A percentile compares a stretch with the other conserved stretches of the same genome.
These are phyloP conservation scores for Xanthostigma xanthostigma DNA, from an alignment of 2,888 invertebrate species.

Conservation along the genomic window DNA sequence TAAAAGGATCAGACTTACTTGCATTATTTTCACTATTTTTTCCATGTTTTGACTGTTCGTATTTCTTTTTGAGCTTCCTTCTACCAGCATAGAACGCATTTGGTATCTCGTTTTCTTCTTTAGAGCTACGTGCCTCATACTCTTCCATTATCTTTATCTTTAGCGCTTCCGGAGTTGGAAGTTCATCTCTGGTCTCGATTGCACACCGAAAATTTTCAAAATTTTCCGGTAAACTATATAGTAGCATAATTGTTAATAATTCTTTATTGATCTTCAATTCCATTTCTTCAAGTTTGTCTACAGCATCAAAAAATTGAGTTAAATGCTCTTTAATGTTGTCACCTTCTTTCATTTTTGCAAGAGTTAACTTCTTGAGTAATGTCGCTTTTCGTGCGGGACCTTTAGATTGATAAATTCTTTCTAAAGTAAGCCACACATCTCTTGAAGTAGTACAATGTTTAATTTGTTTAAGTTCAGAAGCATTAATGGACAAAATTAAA, in stretches of 20 bases:
- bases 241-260: too few species aligned
- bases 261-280: too few species aligned
- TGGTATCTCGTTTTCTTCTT: neutral
- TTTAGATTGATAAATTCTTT: neutral
- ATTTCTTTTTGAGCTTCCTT: neutral
- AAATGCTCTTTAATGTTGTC: too few species aligned
- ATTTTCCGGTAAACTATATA: slow-evolving; percentile 14
- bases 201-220: slow-evolving; percentile 20
- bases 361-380: neutral
- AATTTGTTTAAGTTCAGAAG: neutral
- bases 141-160: slow-evolving; percentile 16
- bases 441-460: neutral
- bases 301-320: too few species aligned
- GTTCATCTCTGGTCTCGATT: slow-evolving; percentile 18
- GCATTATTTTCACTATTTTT: too few species aligned
- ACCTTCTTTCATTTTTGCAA: too few species aligned
- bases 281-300: too few species aligned
- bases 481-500: neutral
- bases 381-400: neutral
- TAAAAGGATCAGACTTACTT: too few species aligned
- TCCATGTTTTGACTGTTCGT: too few species aligned
- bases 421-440: neutral
- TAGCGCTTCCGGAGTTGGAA: slow-evolving; percentile 14
- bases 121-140: slow-evolving; percentile 12
- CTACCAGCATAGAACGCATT: neutral